A percentile compares a stretch with the other conserved stretches of the same genome.
Conservation (phyloP, 2,888 invertebrate genomes). For the Amblyjoppa proteus region DNA sequence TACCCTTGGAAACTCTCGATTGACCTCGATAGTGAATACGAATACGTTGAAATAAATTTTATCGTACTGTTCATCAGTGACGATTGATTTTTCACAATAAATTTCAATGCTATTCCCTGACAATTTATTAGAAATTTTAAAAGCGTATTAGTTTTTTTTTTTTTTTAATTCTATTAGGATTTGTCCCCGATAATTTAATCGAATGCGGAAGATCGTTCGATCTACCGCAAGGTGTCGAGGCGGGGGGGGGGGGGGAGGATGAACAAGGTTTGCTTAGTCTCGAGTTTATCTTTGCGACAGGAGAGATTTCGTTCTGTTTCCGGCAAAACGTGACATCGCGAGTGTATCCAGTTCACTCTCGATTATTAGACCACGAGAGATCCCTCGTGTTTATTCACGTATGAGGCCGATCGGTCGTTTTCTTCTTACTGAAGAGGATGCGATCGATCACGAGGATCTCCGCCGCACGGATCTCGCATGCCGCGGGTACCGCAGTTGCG, state of each 20-base stretch:
- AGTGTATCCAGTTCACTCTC: constrained; percentile 28
- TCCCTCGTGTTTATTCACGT: neutral
- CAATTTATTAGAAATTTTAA: neutral
- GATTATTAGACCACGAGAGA: neutral
- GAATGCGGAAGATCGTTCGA: constrained; percentile 14
- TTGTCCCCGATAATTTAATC: constrained; percentile 8
- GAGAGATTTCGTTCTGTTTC: neutral
- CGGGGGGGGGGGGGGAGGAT: too few species aligned
- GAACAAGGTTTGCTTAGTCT: neutral
- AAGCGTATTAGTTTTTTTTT: neutral
- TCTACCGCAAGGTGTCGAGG: neutral
- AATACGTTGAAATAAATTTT: too few species aligned
- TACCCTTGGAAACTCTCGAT: too few species aligned
- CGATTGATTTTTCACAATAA: too few species aligned
- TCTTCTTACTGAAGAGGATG: constrained; percentile 32
- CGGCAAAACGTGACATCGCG: constrained; percentile 8
- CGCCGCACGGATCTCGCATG: neutral
- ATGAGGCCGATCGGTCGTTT: constrained; percentile 17
- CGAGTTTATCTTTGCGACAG: constrained; percentile 9
- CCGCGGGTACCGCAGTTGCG: constrained; percentile 54
- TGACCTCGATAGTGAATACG: too few species aligned
- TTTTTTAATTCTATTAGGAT: neutral
- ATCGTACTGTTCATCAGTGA: too few species aligned
- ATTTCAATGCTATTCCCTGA: too few species aligned
- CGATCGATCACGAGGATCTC: constrained; percentile 66